A percentile compares a stretch with the other conserved stretches of the same genome.
phyloP scores from a whole-genome alignment of 2,113 vertebrate species.

The Dipodomys merriami region DNA sequence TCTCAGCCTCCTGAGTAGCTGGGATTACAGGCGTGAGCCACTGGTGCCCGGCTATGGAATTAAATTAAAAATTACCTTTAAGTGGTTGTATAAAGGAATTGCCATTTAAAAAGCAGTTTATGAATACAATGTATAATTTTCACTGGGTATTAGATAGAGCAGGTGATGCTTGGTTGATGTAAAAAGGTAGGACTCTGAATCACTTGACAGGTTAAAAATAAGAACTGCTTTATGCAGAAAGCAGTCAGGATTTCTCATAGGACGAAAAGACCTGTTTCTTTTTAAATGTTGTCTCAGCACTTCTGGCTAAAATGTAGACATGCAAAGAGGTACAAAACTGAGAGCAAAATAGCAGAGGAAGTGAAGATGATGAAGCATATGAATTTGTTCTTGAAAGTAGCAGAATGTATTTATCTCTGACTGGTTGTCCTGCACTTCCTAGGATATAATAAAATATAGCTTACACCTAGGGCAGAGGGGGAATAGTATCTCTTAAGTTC shows the following conservation, averaged over 20 bases:
- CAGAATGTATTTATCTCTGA: constrained; percentile 56
- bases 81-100: too few species aligned
- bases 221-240: not conserved
- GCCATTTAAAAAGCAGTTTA: too few species aligned
- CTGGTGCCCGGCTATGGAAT: too few species aligned
- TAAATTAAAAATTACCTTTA: too few species aligned
- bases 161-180: not conserved
- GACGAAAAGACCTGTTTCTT: not conserved
- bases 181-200: not conserved
- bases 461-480: not conserved
- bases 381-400: not conserved
- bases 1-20: too few species aligned
- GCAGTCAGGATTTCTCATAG: not conserved
- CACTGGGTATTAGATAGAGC: not conserved
- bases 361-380: not conserved
- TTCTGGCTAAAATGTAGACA: constrained; percentile 47
- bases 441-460: constrained; percentile 31
- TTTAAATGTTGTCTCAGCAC: constrained; percentile 52
- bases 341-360: constrained; percentile 55
- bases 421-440: not conserved
- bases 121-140: not conserved
- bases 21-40: too few species aligned
- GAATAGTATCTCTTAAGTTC: not conserved
- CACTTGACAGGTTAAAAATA: not conserved
- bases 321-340: constrained; percentile 50